These are phyloP conservation scores for Acanthurus leucopareius DNA, from an alignment of 2,797 vertebrate species.

Conservation along the genomic window DNA sequence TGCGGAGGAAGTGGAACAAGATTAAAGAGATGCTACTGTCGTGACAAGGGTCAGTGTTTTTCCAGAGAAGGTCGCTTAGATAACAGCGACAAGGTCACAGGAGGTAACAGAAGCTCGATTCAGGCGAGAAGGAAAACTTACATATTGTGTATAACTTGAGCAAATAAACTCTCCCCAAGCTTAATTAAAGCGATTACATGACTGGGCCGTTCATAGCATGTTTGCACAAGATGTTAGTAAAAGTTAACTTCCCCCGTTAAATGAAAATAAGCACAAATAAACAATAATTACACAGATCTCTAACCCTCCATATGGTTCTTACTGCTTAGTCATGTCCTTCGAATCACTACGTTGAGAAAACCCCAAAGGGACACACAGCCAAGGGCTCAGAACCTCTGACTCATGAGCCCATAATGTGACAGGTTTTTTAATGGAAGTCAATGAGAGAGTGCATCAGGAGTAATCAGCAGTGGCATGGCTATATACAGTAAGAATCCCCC, in stretches of 20 bases:
- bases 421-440: constrained; percentile 80
- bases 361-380: constrained; percentile 72
- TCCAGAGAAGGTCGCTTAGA: constrained; percentile 25
- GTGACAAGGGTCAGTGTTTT: constrained; percentile 34
- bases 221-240: constrained; percentile 80
- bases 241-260: constrained; percentile 81
- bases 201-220: constrained; percentile 73
- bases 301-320: constrained; percentile 72
- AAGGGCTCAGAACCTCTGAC: constrained; percentile 72
- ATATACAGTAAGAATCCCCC: constrained; percentile 52
- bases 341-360: constrained; percentile 86
- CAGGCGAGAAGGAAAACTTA: constrained; percentile 57
- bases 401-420: constrained; percentile 76
- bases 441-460: constrained; percentile 79
- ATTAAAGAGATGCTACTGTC: constrained; percentile 34
- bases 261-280: constrained; percentile 88
- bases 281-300: constrained; percentile 82
- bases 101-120: constrained; percentile 69
- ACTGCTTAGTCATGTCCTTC: constrained; percentile 81
- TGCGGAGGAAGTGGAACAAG: constrained; percentile 26
- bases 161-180: constrained; percentile 67
- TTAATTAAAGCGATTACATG: constrained; percentile 78
- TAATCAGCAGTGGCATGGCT: constrained; percentile 69
- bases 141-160: constrained; percentile 63
- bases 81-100: constrained; percentile 48